A percentile compares a stretch with the other conserved stretches of the same genome.
phyloP scores from a whole-genome alignment of 2,797 vertebrate genomes.

The Enteromius afrohamiltoni region DNA sequence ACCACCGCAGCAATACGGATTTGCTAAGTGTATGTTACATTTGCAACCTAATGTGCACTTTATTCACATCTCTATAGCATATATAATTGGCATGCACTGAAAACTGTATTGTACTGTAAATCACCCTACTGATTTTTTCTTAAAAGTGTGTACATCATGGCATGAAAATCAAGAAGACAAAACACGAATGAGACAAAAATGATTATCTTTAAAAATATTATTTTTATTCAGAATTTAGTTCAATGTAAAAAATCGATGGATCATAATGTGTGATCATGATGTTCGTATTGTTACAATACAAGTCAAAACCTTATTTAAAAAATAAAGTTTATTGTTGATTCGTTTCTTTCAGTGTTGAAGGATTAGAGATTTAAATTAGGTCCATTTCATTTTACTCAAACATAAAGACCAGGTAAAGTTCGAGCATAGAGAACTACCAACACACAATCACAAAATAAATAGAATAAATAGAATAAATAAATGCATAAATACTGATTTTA shows the following conservation, averaged over 20 bases:
- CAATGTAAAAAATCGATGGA: background rate
- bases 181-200: background rate
- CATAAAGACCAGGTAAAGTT: background rate
- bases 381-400: background rate
- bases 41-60: background rate
- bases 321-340: slow-evolving; percentile 23
- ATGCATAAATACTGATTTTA: background rate
- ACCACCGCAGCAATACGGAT: background rate
- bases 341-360: background rate
- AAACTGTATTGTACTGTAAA: background rate
- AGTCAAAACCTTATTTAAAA: background rate
- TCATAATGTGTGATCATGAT: background rate
- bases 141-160: background rate
- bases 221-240: background rate
- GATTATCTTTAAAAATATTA: background rate
- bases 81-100: background rate
- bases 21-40: background rate
- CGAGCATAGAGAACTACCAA: slow-evolving; percentile 13
- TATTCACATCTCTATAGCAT: background rate
- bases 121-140: background rate
- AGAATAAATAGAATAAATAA: slow-evolving; percentile 27
- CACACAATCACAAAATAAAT: fast-evolving
- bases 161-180: background rate
- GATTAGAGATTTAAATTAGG: background rate
- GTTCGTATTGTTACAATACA: slow-evolving; percentile 59